These are phyloP conservation scores for Pteropus alecto DNA, from an alignment of 2,113 vertebrate species.

Conservation along the genomic window DNA sequence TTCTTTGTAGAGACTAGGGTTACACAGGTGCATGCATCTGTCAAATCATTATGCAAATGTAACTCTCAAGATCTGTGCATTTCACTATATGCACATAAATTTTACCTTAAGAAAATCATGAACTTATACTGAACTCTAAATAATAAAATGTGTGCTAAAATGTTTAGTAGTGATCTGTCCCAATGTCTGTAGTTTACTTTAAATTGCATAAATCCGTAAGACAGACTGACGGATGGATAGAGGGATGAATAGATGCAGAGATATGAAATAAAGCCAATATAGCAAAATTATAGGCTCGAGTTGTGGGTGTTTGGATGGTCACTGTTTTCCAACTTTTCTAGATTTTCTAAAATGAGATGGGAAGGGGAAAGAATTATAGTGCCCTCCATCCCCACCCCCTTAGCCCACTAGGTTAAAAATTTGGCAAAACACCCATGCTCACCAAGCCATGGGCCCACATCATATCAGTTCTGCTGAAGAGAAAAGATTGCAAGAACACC, in stretches of 20 bases:
- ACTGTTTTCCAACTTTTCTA: background rate
- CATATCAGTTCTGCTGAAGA: background rate
- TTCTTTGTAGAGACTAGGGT: background rate
- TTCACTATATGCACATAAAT: background rate
- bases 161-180: background rate
- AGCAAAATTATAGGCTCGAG: background rate
- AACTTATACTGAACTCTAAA: background rate
- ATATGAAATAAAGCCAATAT: background rate
- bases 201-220: background rate
- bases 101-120: background rate
- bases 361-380: too few relatives aligned
- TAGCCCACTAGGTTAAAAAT: background rate
- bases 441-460: background rate
- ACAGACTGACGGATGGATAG: background rate
- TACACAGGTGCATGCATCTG: background rate
- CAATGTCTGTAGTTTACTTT: background rate
- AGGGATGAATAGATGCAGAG: background rate
- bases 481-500: background rate
- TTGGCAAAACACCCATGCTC: background rate
- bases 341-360: background rate
- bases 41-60: conserved; percentile 18
- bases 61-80: background rate
- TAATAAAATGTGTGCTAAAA: background rate
- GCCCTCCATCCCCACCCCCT: background rate
- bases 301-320: background rate